Evolutionary conservation across 2,113 vertebrate species (phyloP), one percentile per base, ranked within the genome.

Genomic region (Lophochroa leadbeateri): DNA sequence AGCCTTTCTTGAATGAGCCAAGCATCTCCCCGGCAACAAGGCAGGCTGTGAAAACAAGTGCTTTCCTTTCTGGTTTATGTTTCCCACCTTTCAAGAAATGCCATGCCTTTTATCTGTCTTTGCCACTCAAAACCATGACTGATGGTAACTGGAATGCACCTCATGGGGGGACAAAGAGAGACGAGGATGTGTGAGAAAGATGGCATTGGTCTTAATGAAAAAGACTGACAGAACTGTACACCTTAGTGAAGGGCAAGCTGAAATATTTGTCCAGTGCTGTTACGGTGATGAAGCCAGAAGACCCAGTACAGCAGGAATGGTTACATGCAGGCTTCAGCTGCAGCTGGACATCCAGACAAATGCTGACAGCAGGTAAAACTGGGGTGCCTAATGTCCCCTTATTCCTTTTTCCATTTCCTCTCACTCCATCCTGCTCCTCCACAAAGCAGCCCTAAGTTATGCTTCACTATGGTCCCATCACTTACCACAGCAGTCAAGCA

Each of bases 21-120:
- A 49, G 33, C 55, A 95, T 86, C 92, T 83, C 89, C 94, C 65
- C 16, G 37, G 95, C 95, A 97, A 96, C 96, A 50, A 81, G 79
- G 68, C 87, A 84, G 92, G 65, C 91, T 90, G 87, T 49, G 82
- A 90, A 88, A 95, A 92, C 76, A 79, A 93, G 85, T n/a, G 68
- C 67, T 79, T 85, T 92, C 58, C 84, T 89, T 52, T 82, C 53
- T 81, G 77, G n/a, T 91, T 82, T 10, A n/a, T 41, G 35, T 88
- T 92, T 90, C 50, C 57, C 80, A 77, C 46, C 60, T 71, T 80
- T 82, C 18, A 7, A 75, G 76, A 90, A 88, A 68, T 50, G 76
- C 43, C 28, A 19, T 70, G 67, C 46, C 83, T 82, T 89, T 86
- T 33, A 47, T 65, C 44, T 61, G 20, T 18, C 49, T 60, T 44